Evolutionary conservation across 2,113 vertebrate genomes (phyloP).

Genomic region (Sterrhoptilus dennistouni): DNA sequence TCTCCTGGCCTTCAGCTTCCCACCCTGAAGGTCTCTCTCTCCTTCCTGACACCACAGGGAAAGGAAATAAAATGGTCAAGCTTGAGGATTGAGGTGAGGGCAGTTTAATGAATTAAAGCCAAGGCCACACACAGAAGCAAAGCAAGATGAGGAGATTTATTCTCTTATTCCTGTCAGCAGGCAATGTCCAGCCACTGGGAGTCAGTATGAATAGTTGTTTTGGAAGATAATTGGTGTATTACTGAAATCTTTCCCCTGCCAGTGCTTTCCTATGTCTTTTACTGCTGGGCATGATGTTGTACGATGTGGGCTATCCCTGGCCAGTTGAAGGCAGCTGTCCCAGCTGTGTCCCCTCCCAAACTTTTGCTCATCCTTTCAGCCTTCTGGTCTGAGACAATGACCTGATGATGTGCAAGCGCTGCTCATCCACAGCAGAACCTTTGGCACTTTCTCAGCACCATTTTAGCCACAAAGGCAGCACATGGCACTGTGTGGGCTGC

Average conservation of each 20-base stretch:
- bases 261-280: neutral
- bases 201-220: neutral
- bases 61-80: neutral
- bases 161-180: neutral
- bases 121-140: neutral
- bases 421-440: neutral
- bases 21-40: fast-evolving
- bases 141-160: neutral
- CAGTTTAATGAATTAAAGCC: neutral
- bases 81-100: neutral
- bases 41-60: neutral
- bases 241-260: fast-evolving
- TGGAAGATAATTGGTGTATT: neutral
- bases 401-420: neutral
- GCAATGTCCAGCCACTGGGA: neutral
- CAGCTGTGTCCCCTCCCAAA: neutral
- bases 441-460: neutral
- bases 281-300: neutral
- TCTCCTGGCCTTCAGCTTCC: neutral
- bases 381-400: neutral
- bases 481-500: fast-evolving
- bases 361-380: neutral
- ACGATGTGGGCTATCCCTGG: too few species aligned
- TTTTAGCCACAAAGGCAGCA: neutral
- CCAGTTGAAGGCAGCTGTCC: neutral